A percentile compares a stretch with the other conserved stretches of the same genome.
phyloP scores from a whole-genome alignment of 64 coral and sea anemone genomes.

The Montipora foliosa region DNA sequence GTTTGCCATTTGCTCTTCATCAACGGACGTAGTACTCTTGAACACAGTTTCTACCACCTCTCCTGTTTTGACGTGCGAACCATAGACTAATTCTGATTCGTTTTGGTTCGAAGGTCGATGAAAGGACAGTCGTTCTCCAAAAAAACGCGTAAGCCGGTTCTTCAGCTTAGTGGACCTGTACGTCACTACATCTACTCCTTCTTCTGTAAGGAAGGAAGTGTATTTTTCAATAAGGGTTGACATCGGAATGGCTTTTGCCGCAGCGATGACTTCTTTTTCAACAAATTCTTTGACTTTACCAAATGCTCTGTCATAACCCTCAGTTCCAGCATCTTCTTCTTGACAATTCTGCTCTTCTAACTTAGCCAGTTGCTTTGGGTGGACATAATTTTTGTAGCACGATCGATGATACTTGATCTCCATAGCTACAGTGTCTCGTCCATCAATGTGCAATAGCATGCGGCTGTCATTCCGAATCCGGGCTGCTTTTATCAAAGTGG shows the following conservation, averaged over 20 bases:
- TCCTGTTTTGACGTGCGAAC: constrained; percentile 49
- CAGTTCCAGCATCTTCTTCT: constrained; percentile 17
- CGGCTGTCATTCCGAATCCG: constrained; percentile 37
- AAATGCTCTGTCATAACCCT: constrained; percentile 61
- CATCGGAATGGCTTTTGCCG: constrained; percentile 14
- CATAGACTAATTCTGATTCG: constrained; percentile 66
- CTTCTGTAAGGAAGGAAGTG: constrained; percentile 8
- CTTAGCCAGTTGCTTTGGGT: constrained; percentile 25
- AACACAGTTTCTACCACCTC: constrained; percentile 38
- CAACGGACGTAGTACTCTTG: background rate
- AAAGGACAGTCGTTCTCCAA: constrained; percentile 61
- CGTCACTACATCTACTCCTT: constrained; percentile 43
- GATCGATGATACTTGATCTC: constrained; percentile 31
- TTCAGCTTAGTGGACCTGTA: constrained; percentile 71
- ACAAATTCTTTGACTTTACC: constrained; percentile 43
- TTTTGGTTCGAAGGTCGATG: constrained; percentile 43
- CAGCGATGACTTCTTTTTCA: constrained; percentile 3
- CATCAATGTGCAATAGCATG: constrained; percentile 28
- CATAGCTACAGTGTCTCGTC: constrained; percentile 31
- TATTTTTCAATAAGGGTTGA: constrained; percentile 49
- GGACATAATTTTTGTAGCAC: background rate
- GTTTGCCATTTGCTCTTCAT: constrained; percentile 27
- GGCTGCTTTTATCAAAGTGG: constrained; percentile 29
- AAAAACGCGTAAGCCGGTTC: constrained; percentile 22
- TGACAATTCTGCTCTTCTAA: constrained; percentile 11